phyloP scores from a whole-genome alignment of 2,113 vertebrate species.

The Narcine bancroftii region DNA sequence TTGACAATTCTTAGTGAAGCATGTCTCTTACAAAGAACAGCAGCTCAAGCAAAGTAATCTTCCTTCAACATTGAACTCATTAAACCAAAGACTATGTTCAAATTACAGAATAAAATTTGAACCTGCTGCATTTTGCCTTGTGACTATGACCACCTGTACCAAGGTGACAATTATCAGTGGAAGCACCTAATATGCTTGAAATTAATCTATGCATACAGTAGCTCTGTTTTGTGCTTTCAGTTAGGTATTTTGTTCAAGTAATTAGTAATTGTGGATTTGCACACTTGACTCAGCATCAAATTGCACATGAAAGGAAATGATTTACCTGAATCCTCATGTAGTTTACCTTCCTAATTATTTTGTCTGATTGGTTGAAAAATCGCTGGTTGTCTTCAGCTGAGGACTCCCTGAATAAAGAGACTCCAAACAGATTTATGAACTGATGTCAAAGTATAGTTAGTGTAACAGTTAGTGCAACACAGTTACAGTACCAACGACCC shows the following conservation, averaged over 20 bases:
- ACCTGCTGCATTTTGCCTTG: background rate
- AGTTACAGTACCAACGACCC: too few relatives aligned
- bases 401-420: background rate
- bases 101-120: background rate
- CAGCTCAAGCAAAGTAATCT: background rate
- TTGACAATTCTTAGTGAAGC: background rate
- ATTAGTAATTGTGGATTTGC: slow-evolving; percentile 25
- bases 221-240: background rate
- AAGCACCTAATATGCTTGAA: background rate
- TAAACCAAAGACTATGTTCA: background rate
- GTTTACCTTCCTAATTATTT: slow-evolving; percentile 28
- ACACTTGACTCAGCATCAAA: slow-evolving; percentile 10
- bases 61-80: background rate
- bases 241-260: background rate
- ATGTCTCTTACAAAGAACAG: background rate
- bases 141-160: background rate
- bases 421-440: background rate
- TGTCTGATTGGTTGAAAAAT: background rate
- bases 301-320: slow-evolving; percentile 21
- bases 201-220: background rate
- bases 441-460: background rate
- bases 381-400: background rate
- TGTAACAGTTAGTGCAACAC: too few relatives aligned
- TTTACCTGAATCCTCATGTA: background rate
- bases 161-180: background rate